Conservation (phyloP, 2,888 invertebrate species). For the Priocnemis perturbator region DNA sequence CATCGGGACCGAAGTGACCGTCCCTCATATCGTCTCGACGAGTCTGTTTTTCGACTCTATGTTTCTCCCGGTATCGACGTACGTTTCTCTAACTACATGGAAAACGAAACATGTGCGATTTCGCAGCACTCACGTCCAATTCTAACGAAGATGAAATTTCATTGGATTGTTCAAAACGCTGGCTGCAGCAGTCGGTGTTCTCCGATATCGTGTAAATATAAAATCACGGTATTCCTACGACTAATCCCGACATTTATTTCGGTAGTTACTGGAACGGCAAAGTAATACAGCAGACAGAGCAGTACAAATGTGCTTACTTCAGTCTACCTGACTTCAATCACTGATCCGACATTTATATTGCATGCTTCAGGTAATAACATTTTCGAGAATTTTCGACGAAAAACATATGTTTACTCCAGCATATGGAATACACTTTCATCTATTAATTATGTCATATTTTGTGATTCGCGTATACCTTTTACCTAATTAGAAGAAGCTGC, state of each 20-base stretch:
- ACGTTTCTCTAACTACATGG: neutral
- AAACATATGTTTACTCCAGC: no score
- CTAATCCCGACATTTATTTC: neutral
- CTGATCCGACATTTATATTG: no score
- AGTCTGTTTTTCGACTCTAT: neutral
- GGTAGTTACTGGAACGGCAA: no score
- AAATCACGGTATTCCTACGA: neutral
- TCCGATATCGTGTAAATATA: slow-evolving; percentile 21
- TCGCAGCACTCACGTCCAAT: slow-evolving; percentile 2
- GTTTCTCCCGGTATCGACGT: neutral
- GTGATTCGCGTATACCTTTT: no score
- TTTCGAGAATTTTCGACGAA: no score
- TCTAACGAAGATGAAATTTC: slow-evolving; percentile 33
- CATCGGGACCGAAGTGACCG: slow-evolving; percentile 13
- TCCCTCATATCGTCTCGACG: neutral
- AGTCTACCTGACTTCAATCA: no score
- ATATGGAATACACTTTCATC: no score
- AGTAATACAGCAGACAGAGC: no score
- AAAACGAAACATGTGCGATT: slow-evolving; percentile 3
- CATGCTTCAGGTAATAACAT: no score
- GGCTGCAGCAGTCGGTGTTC: neutral
- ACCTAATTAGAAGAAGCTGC: no score
- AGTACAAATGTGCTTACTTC: no score
- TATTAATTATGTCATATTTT: no score
- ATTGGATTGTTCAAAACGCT: slow-evolving; percentile 22